These are phyloP conservation scores for Julus scandinavius DNA, from an alignment of 2,888 invertebrate species.

Conservation along the genomic window DNA sequence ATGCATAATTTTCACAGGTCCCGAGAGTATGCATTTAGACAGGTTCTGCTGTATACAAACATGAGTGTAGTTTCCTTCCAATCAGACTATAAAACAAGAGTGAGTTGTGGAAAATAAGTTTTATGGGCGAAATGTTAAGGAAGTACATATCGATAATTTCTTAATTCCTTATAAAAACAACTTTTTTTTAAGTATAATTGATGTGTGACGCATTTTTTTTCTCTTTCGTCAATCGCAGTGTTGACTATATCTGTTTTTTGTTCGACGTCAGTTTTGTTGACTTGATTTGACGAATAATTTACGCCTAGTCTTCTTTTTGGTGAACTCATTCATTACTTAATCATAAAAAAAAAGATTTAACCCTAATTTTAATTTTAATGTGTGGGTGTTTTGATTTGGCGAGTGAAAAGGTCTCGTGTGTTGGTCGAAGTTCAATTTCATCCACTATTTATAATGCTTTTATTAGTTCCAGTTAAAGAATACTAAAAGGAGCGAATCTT, in stretches of 20 bases:
- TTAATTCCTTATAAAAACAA: neutral
- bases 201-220: neutral
- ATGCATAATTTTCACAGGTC: no score
- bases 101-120: neutral
- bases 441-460: neutral
- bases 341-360: constrained; percentile 35
- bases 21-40: no score
- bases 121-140: neutral
- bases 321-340: constrained; percentile 39
- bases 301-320: constrained; percentile 15
- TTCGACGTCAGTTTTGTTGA: constrained; percentile 29
- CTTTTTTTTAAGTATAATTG: neutral
- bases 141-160: neutral
- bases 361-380: constrained; percentile 24
- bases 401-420: constrained; percentile 35
- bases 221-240: neutral
- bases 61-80: no score
- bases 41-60: no score
- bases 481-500: neutral
- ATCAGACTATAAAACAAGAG: no score
- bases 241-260: neutral
- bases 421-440: constrained; percentile 15
- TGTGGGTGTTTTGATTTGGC: constrained; percentile 42
- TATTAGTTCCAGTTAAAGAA: constrained; percentile 35
- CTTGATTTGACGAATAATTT: constrained; percentile 29